These are phyloP conservation scores for Actinia tenebrosa DNA, from an alignment of 64 coral and sea anemone genomes.

Conservation along the genomic window DNA sequence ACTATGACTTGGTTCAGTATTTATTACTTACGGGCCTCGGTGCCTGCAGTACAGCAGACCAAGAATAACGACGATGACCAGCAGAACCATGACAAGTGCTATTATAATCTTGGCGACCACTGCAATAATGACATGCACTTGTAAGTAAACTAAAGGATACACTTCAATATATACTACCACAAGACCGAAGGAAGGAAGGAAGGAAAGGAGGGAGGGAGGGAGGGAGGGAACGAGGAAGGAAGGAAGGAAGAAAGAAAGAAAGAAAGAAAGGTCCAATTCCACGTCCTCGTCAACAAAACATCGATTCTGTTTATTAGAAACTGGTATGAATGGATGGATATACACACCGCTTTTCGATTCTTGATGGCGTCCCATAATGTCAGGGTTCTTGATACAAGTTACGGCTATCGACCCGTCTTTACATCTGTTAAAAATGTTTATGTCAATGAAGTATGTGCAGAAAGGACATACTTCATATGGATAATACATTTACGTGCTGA, in stretches of 20 bases:
- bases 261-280: too few relatives aligned
- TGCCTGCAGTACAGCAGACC: constrained; percentile 55
- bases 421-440: background rate
- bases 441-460: background rate
- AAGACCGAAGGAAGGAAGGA: background rate
- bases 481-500: too few relatives aligned
- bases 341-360: background rate
- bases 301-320: too few relatives aligned
- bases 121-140: constrained; percentile 10
- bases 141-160: background rate
- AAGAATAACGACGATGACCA: constrained; percentile 34
- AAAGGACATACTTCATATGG: too few relatives aligned
- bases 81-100: constrained; percentile 49
- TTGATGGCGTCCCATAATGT: background rate
- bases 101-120: constrained; percentile 50
- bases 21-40: constrained; percentile 59
- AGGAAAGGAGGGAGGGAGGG: background rate
- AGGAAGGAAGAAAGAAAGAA: background rate
- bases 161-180: background rate
- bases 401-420: background rate
- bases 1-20: background rate
- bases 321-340: background rate
- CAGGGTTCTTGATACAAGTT: background rate
- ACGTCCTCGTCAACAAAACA: background rate
- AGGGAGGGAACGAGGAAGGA: background rate